Percentiles rank a stretch among this genome's conserved stretches.
phyloP scores from a whole-genome alignment of 1,140 invertebrate species.

The Apis cerana region DNA sequence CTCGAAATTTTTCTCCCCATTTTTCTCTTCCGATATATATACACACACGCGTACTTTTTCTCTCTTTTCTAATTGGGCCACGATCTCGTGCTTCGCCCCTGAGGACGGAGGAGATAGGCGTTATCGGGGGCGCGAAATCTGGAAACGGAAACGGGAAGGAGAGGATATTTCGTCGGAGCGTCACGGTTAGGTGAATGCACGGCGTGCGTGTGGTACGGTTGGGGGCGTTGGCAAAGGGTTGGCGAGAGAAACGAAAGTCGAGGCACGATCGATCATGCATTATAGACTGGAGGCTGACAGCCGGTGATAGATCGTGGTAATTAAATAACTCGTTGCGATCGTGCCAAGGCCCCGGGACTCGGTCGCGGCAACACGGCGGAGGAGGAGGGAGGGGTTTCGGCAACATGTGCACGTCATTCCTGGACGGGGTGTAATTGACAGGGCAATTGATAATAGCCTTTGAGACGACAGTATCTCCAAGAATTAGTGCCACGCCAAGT shows the following conservation, averaged over 20 bases:
- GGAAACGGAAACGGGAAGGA: not conserved
- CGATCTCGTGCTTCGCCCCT: too few relatives aligned
- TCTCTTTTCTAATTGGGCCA: too few relatives aligned
- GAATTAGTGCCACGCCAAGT: slow-evolving; percentile 60
- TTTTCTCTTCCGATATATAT: too few relatives aligned
- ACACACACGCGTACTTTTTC: too few relatives aligned
- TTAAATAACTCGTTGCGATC: slow-evolving; percentile 78
- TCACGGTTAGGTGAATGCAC: not conserved
- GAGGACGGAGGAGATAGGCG: too few relatives aligned
- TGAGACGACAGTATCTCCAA: slow-evolving; percentile 66
- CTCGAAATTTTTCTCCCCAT: not conserved
- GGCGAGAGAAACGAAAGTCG: slow-evolving; percentile 39
- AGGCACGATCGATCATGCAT: slow-evolving; percentile 77
- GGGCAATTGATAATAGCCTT: slow-evolving; percentile 76
- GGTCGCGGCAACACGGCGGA: slow-evolving; percentile 42
- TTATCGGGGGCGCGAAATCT: not conserved
- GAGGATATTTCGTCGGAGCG: not conserved
- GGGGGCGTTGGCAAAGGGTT: slow-evolving; percentile 56
- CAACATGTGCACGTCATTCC: slow-evolving; percentile 70
- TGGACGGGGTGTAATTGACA: slow-evolving; percentile 75
- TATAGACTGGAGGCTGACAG: slow-evolving; percentile 77
- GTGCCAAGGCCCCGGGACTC: slow-evolving; percentile 63
- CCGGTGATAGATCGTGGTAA: slow-evolving; percentile 78
- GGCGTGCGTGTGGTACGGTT: not conserved
- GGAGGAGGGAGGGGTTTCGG: slow-evolving; percentile 47